These are phyloP conservation scores for Lycorma delicatula DNA, from an alignment of 1,140 invertebrate genomes.

Conservation along the genomic window DNA sequence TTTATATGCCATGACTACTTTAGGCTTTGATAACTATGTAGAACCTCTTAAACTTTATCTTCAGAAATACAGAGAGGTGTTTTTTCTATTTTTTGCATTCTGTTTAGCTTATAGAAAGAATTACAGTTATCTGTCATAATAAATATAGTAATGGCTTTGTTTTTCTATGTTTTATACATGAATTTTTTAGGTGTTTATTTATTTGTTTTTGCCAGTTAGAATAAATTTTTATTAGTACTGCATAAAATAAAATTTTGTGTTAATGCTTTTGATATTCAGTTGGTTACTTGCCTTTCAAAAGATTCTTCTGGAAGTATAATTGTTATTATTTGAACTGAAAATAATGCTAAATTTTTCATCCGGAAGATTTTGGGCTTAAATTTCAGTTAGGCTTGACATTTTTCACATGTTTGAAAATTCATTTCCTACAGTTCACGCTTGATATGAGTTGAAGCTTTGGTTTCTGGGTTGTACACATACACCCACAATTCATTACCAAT, in stretches of 20 bases:
- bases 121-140: too few species aligned
- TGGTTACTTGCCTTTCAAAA: not conserved
- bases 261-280: not conserved
- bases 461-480: not conserved
- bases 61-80: slow-evolving; percentile 90
- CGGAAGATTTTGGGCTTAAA: not conserved
- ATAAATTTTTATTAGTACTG: not conserved
- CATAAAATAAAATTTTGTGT: not conserved
- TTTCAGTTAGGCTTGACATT: not conserved
- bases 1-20: slow-evolving; percentile 88
- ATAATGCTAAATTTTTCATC: not conserved
- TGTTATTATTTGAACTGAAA: not conserved
- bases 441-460: not conserved
- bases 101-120: not conserved
- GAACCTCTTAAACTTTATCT: slow-evolving; percentile 94
- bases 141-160: too few species aligned
- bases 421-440: not conserved
- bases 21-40: slow-evolving; percentile 98
- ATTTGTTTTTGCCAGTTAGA: not conserved
- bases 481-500: not conserved
- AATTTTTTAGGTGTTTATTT: not conserved
- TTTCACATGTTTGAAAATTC: not conserved
- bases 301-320: too few species aligned
- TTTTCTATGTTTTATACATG: not conserved
- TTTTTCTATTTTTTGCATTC: not conserved